Evolutionary conservation across 2,113 vertebrate species (phyloP).

Genomic region (Gobius niger): DNA sequence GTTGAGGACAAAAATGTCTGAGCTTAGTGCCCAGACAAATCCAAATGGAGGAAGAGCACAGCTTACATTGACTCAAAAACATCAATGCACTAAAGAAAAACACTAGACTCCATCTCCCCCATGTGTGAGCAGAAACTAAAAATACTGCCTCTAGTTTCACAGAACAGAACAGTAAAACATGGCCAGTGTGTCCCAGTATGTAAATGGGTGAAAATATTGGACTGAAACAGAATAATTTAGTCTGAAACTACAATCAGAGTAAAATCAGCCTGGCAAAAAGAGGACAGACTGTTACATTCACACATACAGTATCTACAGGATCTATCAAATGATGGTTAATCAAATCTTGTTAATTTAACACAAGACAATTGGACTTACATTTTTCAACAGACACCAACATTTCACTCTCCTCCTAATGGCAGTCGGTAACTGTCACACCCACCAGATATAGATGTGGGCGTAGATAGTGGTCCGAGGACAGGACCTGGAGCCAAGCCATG

Average conservation of each 20-base stretch:
- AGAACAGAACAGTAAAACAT: neutral
- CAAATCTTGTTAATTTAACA: too few species aligned
- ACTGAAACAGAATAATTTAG: slow-evolving; percentile 18
- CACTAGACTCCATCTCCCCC: slow-evolving; percentile 12
- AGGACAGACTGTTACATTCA: slow-evolving; percentile 35
- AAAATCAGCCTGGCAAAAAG: slow-evolving; percentile 55
- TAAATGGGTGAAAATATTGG: slow-evolving; percentile 27
- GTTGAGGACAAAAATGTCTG: slow-evolving; percentile 34
- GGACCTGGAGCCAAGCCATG: too few species aligned
- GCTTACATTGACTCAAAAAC: slow-evolving; percentile 26
- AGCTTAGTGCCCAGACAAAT: slow-evolving; percentile 40
- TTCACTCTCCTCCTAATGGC: too few species aligned
- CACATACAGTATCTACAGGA: too few species aligned
- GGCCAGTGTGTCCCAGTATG: slow-evolving; percentile 3
- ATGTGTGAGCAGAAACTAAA: slow-evolving; percentile 8
- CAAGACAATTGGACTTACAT: too few species aligned
- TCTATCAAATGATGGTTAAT: too few species aligned
- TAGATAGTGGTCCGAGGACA: too few species aligned
- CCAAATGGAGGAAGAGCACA: slow-evolving; percentile 15
- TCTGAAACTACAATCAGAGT: slow-evolving; percentile 35
- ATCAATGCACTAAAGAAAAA: slow-evolving; percentile 19
- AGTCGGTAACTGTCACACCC: too few species aligned
- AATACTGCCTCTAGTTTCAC: slow-evolving; percentile 9
- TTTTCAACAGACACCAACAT: too few species aligned
- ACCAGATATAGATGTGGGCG: too few species aligned